Percentiles rank a stretch among this genome's conserved stretches.
Evolutionary conservation across 2,888 invertebrate genomes (phyloP).

Genomic region (Acrocera orbiculus): DNA sequence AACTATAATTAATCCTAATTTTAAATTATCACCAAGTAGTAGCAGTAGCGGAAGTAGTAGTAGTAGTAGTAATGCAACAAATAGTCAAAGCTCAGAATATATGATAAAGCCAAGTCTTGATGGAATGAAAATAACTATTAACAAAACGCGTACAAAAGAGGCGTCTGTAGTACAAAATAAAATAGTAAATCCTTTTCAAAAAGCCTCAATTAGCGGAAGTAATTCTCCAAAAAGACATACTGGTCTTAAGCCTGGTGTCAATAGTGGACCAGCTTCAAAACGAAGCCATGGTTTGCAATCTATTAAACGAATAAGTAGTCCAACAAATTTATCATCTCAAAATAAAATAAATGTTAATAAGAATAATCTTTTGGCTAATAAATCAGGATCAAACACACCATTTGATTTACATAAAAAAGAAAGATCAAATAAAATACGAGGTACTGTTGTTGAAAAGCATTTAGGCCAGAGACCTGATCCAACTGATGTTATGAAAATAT

Average conservation of each 20-base stretch:
- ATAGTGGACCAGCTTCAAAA: conserved; percentile 71
- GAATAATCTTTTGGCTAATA: conserved; percentile 27
- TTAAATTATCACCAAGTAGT: too few relatives aligned
- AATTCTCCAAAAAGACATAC: conserved; percentile 67
- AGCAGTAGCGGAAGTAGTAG: conserved; percentile 8
- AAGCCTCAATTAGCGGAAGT: conserved; percentile 32
- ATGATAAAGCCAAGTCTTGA: conserved; percentile 75
- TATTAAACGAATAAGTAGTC: conserved; percentile 5
- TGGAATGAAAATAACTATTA: conserved; percentile 81
- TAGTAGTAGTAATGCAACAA: conserved; percentile 1
- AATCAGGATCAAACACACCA: conserved; percentile 18
- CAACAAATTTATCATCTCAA: conserved; percentile 6
- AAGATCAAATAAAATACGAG: conserved; percentile 4
- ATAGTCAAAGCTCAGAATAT: conserved; percentile 43
- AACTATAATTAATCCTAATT: too few relatives aligned
- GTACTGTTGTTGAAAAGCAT: not conserved
- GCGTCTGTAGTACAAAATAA: not conserved
- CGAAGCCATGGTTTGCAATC: conserved; percentile 29
- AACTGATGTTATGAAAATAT: conserved; percentile 35
- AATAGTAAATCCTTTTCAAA: conserved; percentile 22
- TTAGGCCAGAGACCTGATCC: conserved; percentile 10
- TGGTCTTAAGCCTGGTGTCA: conserved; percentile 68
- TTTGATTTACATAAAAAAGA: conserved; percentile 12
- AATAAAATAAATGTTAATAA: conserved; percentile 28
- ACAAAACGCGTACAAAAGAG: conserved; percentile 61